Percentiles rank a stretch among this genome's conserved stretches.
These are phyloP conservation scores for Dolichoris vasculosae DNA, from an alignment of 1,140 invertebrate genomes.

Conservation along the genomic window DNA sequence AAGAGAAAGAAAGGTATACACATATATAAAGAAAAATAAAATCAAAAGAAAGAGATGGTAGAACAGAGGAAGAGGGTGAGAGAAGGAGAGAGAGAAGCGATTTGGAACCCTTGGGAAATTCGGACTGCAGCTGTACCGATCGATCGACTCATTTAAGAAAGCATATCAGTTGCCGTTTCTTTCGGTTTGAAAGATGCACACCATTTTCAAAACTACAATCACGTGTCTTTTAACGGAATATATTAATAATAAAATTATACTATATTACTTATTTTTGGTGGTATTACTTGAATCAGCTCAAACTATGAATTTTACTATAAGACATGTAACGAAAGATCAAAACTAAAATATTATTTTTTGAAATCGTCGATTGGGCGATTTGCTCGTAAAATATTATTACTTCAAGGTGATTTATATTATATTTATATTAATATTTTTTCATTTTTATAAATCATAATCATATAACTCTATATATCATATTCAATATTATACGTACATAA, in stretches of 20 bases:
- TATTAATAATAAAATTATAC: neutral
- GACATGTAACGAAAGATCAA: neutral
- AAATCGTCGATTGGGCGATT: too few species aligned
- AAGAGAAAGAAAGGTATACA: neutral
- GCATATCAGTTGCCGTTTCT: slow-evolving; percentile 14
- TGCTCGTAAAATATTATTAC: too few species aligned
- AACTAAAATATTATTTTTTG: too few species aligned
- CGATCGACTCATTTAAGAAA: slow-evolving; percentile 30
- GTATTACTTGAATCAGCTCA: neutral
- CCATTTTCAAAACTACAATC: neutral
- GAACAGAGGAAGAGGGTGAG: neutral
- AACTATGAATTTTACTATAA: neutral
- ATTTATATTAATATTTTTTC: too few species aligned
- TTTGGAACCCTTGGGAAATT: slow-evolving; percentile 25
- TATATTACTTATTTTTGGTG: neutral
- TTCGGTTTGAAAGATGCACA: neutral
- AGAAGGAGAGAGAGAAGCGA: neutral
- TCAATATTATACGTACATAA: too few species aligned
- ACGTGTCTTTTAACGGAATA: neutral
- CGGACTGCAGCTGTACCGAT: neutral
- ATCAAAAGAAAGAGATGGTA: neutral
- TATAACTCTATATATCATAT: too few species aligned
- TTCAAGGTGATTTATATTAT: too few species aligned
- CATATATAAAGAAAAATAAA: neutral
- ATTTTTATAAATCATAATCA: too few species aligned